Base-by-base conservation (phyloP, 2,888 invertebrate genomes). In the Macrophya alboannulata region DNA sequence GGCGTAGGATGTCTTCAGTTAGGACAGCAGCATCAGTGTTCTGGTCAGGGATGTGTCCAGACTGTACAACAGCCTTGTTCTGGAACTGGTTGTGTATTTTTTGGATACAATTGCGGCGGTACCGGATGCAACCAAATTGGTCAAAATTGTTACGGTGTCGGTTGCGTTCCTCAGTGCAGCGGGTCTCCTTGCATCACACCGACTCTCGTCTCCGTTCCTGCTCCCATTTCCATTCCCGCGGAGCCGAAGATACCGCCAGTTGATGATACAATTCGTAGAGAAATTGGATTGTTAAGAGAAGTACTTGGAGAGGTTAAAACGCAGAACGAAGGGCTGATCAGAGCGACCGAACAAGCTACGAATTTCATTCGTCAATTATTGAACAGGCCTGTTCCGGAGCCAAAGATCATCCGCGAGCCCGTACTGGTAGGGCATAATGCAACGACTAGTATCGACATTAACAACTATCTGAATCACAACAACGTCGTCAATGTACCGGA, bases 391-490 rank as follows among this genome's bases (percentile, higher is more conserved):
- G n/a, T 17, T 15, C 15, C 9, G 4, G n/a, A 55, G n/a, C 71
- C 71, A 4, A 71, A 12, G n/a, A 9, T 71, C 12, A 15, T 71
- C 2, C 71, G 71, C 17, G 71, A 71, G 40, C 71, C 71, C 4
- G 21, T 71, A 15, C 40, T 37, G 8, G 48, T 79, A 2, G 31
- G n/a, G 15, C 79, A 79, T 55, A 79, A 79, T 37, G 10, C 51
- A 21, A 79, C 79, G 45, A 79, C 79, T 9, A 79, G 37, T 40
- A 79, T 79, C 6, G 79, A 79, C 17, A 79, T 79, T 8, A 79
- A 25, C 17, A 79, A 79, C 12, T 79, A 79, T 55, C 17, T 79
- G 21, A 79, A 55, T 10, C 55, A 79, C 21, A 31, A n/a, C 0
- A 79, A 79, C 40, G 79, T 79, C 59, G 48, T 79, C 0, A 79